Base-by-base conservation (phyloP, 2,113 vertebrate species). In the Macaca nemestrina region DNA sequence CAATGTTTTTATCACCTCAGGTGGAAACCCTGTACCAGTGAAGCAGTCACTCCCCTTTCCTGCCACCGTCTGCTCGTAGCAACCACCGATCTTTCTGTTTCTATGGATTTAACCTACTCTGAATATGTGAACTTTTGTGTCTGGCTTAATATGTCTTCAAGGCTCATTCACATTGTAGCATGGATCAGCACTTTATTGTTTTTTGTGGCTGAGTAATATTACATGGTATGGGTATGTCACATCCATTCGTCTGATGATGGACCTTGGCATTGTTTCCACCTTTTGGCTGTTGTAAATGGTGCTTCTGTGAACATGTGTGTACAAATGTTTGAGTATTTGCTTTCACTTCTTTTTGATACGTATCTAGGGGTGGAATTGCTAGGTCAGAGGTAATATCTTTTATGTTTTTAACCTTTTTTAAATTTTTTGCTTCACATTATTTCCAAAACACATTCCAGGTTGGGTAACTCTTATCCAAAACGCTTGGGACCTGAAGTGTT, bases 1-100 rank as follows among this genome's bases (percentile, higher is more conserved):
- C 14, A 48, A 38, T 55, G 1, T 64, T 32, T 40, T 35, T 45
- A 25, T 80, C 14, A 40, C 57, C 25, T 22, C 11, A 7, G 0
- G 11, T 2, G 43, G 93, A 89, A 43, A 35, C 18, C 18, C 20
- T 18, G 7, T 45, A 0, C 43, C n/a, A 16, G 1, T 64, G 22
- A 67, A 14, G 68, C 40, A 1, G 6, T n/a, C 43, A 5, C 9
- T 11, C 9, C 9, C 6, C 2, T 4, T 43, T 38, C 32, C 82
- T 13, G 4, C 38, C 40, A 38, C 27, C 1, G 16, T 1, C 50
- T 6, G 1, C 9, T 22, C 40, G 0, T 59, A 12, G 1, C 32
- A 2, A 13, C 12, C 27, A 16, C 13, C 17, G 3, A 0, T n/a
- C 59, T 25, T 40, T 55, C n/a, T 55, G 6, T 30, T 61, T 50